Base-by-base conservation (phyloP, 2,113 vertebrate genomes). In the Eudyptes chrysolophus region DNA sequence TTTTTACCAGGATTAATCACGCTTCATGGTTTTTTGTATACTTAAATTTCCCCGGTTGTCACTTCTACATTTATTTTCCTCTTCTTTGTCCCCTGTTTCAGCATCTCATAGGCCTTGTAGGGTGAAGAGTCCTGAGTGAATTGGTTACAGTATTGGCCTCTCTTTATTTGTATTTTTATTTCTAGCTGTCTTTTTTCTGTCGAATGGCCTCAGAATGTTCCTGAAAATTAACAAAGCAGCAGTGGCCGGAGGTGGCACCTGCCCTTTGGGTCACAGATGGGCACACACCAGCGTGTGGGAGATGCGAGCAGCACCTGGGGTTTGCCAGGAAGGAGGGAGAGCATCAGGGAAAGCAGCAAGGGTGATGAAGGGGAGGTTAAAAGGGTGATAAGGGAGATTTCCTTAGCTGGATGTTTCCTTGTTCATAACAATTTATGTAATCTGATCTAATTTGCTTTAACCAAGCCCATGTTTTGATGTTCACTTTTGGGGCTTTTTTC, bases 201-300 rank as follows among this genome's bases (percentile, higher is more conserved):
- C 0, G 1, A 38, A 79, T 34, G 18, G 40, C 44, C 16, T 85
- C 65, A 79, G 40, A 93, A 46, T 75, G 58, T 15, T 66, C 24
- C n/a, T 71, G 69, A 64, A 87, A 81, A 51, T 46, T 29, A 82
- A 36, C 17, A 52, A 70, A 75, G 18, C 46, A 30, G 16, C 34
- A 38, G 21, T 49, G 57, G 32, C n/a, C 3, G 3, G 60, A 62
- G 27, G 38, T 75, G 40, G 19, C 27, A 40, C 27, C 36, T 77
- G 30, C 54, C 27, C 15, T 55, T 89, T 2, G 1, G 76, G 46
- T 80, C 77, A 54, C 52, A 72, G n/a, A 40, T 38, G 10, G 66
- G 82, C 19, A 36, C 15, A 40, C 13, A 4, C 13, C 0, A 0
- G 38, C 4, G 14, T 25, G 15, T 49, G 22, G 38, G 60, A 66